These are phyloP conservation scores for Capreolus pygargus DNA, from an alignment of 2,113 vertebrate genomes.

Conservation along the genomic window DNA sequence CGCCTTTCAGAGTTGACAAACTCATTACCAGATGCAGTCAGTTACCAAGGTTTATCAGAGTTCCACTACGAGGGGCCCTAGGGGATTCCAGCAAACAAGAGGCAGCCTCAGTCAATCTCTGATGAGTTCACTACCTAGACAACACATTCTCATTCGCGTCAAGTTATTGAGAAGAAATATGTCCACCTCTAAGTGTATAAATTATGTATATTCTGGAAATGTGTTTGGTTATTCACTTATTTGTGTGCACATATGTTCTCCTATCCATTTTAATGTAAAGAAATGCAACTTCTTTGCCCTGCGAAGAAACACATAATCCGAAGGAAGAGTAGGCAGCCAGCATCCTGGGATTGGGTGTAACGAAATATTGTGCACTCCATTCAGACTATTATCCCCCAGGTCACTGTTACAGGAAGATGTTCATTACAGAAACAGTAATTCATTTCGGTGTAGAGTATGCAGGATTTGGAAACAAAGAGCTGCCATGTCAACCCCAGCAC, in stretches of 20 bases:
- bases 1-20: conserved; percentile 26
- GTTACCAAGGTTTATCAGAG: conserved; percentile 27
- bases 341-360: neutral
- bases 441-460: neutral
- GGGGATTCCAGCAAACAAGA: neutral
- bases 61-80: neutral
- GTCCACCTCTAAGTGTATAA: neutral
- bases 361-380: neutral
- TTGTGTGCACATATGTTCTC: neutral
- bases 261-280: neutral
- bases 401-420: neutral
- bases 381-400: neutral
- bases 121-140: neutral
- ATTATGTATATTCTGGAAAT: neutral
- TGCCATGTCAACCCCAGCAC: neutral
- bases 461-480: neutral
- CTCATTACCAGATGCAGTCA: neutral
- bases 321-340: neutral
- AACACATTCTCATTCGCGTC: neutral
- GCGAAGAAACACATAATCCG: neutral
- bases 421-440: neutral
- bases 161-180: neutral
- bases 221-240: neutral
- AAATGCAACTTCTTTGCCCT: neutral
- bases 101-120: neutral